Evolutionary conservation across 2,888 invertebrate species (phyloP).

Genomic region (Scrobipalpa atriplicella): DNA sequence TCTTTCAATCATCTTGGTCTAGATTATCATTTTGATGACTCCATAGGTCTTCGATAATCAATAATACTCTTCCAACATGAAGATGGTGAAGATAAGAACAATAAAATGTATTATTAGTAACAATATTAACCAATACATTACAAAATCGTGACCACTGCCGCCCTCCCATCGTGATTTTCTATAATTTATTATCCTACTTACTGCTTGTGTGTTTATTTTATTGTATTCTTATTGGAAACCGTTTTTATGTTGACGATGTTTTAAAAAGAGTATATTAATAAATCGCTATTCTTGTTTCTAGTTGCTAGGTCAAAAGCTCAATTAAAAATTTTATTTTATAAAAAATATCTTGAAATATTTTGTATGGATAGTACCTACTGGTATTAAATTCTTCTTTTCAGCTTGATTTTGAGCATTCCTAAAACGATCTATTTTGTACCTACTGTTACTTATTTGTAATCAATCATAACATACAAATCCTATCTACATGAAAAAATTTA

Average conservation of each 20-base stretch:
- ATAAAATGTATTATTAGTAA: slow-evolving; percentile 37
- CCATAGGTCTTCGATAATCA: not conserved
- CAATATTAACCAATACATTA: slow-evolving; percentile 35
- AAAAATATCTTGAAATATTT: no score
- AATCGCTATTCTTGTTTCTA: not conserved
- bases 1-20: not conserved
- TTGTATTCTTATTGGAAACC: slow-evolving; percentile 8
- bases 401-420: no score
- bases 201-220: slow-evolving; percentile 6
- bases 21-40: slow-evolving; percentile 2
- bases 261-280: not conserved
- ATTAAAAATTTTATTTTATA: no score
- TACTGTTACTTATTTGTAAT: no score
- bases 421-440: no score
- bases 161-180: slow-evolving; percentile 36
- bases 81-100: slow-evolving; percentile 38
- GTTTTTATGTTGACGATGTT: not conserved
- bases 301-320: not conserved
- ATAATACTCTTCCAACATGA: slow-evolving; percentile 20
- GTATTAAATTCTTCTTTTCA: no score
- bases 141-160: slow-evolving; percentile 36
- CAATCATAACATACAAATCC: no score
- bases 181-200: slow-evolving; percentile 29
- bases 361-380: no score
- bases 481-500: no score